Evolutionary conservation across 2,797 vertebrate species (phyloP), one percentile per base, ranked within the genome.

Genomic region (Dromococcyx pavoninus): DNA sequence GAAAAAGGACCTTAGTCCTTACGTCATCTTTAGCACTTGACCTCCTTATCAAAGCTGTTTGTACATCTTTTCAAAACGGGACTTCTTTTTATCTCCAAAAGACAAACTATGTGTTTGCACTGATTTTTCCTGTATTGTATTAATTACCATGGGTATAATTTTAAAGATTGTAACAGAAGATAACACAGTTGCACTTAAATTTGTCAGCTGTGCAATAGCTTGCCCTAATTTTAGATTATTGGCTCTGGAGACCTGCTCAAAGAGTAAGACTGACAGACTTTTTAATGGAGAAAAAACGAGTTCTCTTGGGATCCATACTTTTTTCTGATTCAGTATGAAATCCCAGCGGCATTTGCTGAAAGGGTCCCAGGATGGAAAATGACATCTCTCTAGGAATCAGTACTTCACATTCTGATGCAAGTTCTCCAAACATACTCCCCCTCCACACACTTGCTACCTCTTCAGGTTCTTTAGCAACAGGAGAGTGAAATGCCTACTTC

Each of bases 141-240:
- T 97, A 98, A 98, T 97, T 97, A 97, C 84, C 84, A 86, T 2
- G n/a, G 87, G 86, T 96, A 79, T 95, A 74, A 96, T 97, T 95
- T 95, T 95, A 93, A 97, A 97, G 96, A 97, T 74, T 95, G 89
- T 86, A 96, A 76, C 95, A 87, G 88, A 93, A 93, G 95, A 95
- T 94, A 97, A 97, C 88, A 95, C 67, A 96, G 93, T 84, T 96
- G 97, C 97, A 96, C 96, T 97, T 96, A 89, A 95, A 96, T 93
- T 93, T 93, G 93, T 97, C 97, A 97, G 96, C 96, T 94, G 84
- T 96, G 94, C 96, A 86, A 93, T 72, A 86, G 69, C 90, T 95
- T 94, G 95, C 87, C 94, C 97, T 97, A 97, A 97, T 98, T 98
- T 97, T 97, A 98, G 96, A 94, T 92, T 50, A 84, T 71, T 67